Evolutionary conservation across 2,113 vertebrate species (phyloP).

Genomic region (Cryptoleucopteryx plumbea): DNA sequence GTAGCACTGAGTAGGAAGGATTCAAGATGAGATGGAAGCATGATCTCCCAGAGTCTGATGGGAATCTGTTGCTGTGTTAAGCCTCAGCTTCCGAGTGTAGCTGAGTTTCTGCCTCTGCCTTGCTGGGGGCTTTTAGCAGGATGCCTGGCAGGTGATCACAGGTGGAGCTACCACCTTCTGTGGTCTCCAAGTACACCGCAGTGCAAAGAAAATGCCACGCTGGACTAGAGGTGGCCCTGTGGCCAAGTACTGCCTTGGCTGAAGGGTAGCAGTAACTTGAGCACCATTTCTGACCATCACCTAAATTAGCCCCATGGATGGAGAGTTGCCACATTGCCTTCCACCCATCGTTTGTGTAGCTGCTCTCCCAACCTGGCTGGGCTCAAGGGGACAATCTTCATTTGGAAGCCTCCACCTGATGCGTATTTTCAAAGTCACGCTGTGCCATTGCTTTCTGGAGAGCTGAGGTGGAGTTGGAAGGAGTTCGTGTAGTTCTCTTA

Average conservation of each 20-base stretch:
- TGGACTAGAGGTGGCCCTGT: background rate
- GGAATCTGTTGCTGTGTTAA: background rate
- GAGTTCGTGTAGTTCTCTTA: background rate
- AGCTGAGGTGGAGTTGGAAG: background rate
- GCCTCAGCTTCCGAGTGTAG: background rate
- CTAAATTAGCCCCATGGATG: rapidly evolving
- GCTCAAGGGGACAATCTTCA: background rate
- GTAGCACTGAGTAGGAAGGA: background rate
- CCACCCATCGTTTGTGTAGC: rapidly evolving
- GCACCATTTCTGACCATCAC: background rate
- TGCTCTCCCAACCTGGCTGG: background rate
- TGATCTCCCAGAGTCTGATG: rapidly evolving
- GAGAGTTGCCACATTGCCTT: background rate
- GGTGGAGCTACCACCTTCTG: background rate
- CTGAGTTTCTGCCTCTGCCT: background rate
- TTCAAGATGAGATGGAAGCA: background rate
- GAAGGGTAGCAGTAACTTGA: background rate
- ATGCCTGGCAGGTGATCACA: background rate
- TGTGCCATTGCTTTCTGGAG: background rate
- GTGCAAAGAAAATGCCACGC: rapidly evolving
- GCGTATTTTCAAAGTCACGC: background rate
- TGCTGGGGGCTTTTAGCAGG: background rate
- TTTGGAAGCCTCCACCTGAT: background rate
- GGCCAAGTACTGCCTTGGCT: background rate
- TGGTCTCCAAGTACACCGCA: rapidly evolving